Conservation (phyloP, 2,797 vertebrate species). For the Mus minutoides region DNA sequence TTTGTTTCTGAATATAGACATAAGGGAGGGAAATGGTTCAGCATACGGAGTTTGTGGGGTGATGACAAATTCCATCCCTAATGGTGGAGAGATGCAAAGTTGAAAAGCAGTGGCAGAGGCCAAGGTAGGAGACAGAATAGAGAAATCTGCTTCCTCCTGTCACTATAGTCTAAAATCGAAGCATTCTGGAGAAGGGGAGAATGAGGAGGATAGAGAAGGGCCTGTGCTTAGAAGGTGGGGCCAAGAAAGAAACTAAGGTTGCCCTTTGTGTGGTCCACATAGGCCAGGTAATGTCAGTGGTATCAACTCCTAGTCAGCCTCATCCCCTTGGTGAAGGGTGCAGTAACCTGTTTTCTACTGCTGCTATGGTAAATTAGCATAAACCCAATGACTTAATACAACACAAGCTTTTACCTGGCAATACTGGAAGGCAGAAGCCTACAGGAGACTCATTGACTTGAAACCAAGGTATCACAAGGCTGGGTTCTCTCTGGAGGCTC, state of each 20-base stretch:
- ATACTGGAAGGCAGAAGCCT: neutral
- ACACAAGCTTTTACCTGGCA: neutral
- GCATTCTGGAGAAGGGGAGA: neutral
- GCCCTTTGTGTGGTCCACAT: rapidly evolving
- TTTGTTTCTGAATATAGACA: neutral
- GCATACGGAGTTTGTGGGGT: neutral
- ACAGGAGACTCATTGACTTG: neutral
- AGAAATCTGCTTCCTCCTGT: neutral
- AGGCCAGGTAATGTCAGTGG: neutral
- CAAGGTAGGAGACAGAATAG: neutral
- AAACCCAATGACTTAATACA: neutral
- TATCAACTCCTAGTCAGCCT: neutral
- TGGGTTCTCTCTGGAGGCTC: neutral
- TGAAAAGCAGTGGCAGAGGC: neutral
- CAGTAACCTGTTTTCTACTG: neutral
- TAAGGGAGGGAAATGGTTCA: neutral
- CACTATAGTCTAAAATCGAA: neutral
- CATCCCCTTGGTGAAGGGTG: neutral
- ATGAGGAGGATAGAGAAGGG: neutral
- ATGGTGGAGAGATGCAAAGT: neutral
- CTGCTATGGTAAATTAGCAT: neutral
- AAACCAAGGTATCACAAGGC: neutral
- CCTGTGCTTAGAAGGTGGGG: neutral
- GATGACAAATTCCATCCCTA: neutral
- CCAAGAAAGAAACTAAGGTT: neutral